phyloP scores from a whole-genome alignment of 2,888 invertebrate species.

The Blastobasis adustella region DNA sequence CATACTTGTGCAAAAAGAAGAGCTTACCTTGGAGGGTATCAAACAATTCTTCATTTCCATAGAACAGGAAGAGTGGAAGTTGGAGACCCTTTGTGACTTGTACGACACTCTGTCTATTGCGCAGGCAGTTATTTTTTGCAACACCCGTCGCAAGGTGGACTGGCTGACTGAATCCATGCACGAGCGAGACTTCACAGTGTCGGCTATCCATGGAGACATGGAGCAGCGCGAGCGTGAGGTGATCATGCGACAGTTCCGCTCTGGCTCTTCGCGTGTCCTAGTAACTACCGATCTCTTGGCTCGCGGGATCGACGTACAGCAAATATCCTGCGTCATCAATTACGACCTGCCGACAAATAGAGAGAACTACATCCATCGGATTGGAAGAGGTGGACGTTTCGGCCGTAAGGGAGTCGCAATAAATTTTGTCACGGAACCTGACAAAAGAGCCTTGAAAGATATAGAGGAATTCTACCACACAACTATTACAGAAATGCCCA shows the following conservation, averaged over 20 bases:
- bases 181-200: conserved; percentile 96
- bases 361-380: conserved; percentile 99
- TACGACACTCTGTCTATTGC: conserved; percentile 93
- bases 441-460: conserved; percentile 95
- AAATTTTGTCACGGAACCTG: conserved; percentile 98
- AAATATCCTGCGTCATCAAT: conserved; percentile 99
- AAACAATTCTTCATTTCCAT: conserved; percentile 98
- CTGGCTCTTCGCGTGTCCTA: conserved; percentile 97
- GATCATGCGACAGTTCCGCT: conserved; percentile 99
- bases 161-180: conserved; percentile 37
- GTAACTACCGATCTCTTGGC: conserved; percentile 99
- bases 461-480: conserved; percentile 99
- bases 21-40: conserved; percentile 83
- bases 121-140: too few species aligned
- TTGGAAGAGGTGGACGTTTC: conserved; percentile 99
- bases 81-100: conserved; percentile 97
- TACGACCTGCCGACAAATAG: conserved; percentile 99
- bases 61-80: conserved; percentile 94
- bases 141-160: too few species aligned
- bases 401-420: conserved; percentile 99
- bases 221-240: conserved; percentile 98
- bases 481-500: conserved; percentile 99
- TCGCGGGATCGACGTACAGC: conserved; percentile 99
- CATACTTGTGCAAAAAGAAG: conserved; percentile 63
- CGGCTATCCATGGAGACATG: conserved; percentile 99